Evolutionary conservation across 2,888 invertebrate genomes (phyloP), one percentile per base, ranked within the genome.

Genomic region (Diadegma fenestrale): DNA sequence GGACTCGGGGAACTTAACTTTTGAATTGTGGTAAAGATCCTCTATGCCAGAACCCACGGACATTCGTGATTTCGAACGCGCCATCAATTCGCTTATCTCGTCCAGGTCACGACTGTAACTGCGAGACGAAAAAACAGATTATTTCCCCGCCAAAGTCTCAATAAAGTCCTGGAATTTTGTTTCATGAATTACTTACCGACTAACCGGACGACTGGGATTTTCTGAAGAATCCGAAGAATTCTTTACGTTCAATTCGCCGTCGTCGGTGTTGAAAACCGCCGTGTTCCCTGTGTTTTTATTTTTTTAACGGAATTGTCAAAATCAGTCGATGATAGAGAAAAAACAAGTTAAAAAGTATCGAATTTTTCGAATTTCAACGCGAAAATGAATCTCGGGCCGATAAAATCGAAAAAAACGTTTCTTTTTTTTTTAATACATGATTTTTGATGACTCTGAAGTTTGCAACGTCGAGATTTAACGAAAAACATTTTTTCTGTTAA

Each of bases 101-200:
- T 95, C 95, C 37, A 95, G 91, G 91, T 95, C 95, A 90, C 95
- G 94, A 87, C 94, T 95, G 90, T 95, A 95, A 88, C 95, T 95
- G 82, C 78, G 37, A 22, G 22, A 66, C 54, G 22, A 72, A 54
- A 43, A 5, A 5, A 22, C 26, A 0, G 1, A 17, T 51, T n/a
- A 69, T 26, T 72, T 7, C 0, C 12, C 19, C 48, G 10, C 19
- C 19, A n/a, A 51, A 51, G 19, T 51, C 5, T 58, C 5, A 0
- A 12, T 5, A 10, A 3, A 26, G 26, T 54, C 22, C 22, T 0
- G 37, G 2, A 22, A 1, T 33, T 66, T 64, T 14, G 2, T 2
- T 17, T 17, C 8, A 69, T 64, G 6, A 48, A n/a, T 66, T 81
- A 84, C 89, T 91, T 89, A 95, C 94, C 94, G 94, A 93, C 95